Conservation (phyloP, 2,113 vertebrate genomes). For the Stigmatopora argus region DNA sequence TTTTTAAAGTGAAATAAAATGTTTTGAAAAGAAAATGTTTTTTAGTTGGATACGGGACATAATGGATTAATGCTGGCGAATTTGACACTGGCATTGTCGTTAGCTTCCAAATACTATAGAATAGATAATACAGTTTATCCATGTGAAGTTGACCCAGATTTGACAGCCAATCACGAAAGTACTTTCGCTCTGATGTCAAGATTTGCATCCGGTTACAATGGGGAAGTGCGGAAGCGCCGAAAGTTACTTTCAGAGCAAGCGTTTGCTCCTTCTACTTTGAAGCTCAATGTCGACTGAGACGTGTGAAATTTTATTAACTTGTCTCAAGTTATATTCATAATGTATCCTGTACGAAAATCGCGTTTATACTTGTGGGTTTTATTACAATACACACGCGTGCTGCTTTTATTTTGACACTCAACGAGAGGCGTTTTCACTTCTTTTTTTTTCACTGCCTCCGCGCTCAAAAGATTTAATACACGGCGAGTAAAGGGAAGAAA, state of each 20-base stretch:
- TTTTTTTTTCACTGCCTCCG: background rate
- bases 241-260: conserved; percentile 41
- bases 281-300: background rate
- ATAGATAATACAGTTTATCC: background rate
- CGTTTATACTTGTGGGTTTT: too few species aligned
- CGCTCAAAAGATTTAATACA: conserved; percentile 8
- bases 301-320: background rate
- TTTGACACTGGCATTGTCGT: too few species aligned
- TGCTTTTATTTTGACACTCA: conserved; percentile 26
- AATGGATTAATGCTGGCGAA: too few species aligned
- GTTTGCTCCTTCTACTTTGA: rapidly evolving
- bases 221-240: conserved; percentile 10
- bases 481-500: conserved; percentile 7
- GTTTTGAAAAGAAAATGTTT: background rate
- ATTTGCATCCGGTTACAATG: background rate
- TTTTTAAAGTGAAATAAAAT: conserved; percentile 56
- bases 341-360: background rate
- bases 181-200: background rate
- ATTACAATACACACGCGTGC: background rate
- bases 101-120: background rate
- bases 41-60: too few species aligned
- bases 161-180: conserved; percentile 2
- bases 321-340: rapidly evolving
- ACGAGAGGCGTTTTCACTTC: background rate
- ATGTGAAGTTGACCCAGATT: conserved; percentile 11